A percentile compares a stretch with the other conserved stretches of the same genome.
These are phyloP conservation scores for Huso huso DNA, from an alignment of 2,797 vertebrate species.

Conservation along the genomic window DNA sequence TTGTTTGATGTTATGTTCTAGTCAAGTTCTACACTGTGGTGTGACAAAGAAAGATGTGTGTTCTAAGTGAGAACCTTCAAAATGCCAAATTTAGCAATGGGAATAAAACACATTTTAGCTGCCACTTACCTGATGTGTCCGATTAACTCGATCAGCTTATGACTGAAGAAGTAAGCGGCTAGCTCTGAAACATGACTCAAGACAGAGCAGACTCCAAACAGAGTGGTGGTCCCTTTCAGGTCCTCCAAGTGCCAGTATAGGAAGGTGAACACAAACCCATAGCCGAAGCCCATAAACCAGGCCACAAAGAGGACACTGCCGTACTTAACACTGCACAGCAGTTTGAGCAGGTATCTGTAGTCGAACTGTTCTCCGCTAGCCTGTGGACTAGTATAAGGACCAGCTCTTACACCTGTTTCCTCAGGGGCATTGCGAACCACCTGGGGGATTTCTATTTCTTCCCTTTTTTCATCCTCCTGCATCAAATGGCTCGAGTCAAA, in stretches of 20 bases:
- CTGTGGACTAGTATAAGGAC: conserved; percentile 13
- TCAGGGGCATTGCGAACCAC: conserved; percentile 44
- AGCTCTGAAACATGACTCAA: conserved; percentile 89
- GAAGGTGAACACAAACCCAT: conserved; percentile 96
- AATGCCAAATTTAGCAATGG: background rate
- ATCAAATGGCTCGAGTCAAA: conserved; percentile 67
- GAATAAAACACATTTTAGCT: background rate
- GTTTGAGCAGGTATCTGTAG: conserved; percentile 63
- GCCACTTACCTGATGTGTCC: conserved; percentile 85
- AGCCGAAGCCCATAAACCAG: conserved; percentile 98
- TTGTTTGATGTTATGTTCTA: no score
- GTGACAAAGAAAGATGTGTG: no score
- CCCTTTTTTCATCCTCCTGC: conserved; percentile 35
- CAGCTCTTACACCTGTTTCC: conserved; percentile 47
- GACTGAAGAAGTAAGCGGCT: conserved; percentile 91
- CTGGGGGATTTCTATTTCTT: conserved; percentile 51
- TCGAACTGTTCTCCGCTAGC: conserved; percentile 32
- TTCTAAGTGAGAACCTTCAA: no score
- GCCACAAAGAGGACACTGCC: conserved; percentile 89
- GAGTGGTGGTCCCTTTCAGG: conserved; percentile 83
- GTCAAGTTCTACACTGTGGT: no score
- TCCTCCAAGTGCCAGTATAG: conserved; percentile 96
- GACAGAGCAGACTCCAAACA: conserved; percentile 90
- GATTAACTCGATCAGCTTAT: conserved; percentile 91
- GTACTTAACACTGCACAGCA: conserved; percentile 86